Evolutionary conservation across 2,113 vertebrate genomes (phyloP), one percentile per base, ranked within the genome.

Genomic region (Epinephelus moara): DNA sequence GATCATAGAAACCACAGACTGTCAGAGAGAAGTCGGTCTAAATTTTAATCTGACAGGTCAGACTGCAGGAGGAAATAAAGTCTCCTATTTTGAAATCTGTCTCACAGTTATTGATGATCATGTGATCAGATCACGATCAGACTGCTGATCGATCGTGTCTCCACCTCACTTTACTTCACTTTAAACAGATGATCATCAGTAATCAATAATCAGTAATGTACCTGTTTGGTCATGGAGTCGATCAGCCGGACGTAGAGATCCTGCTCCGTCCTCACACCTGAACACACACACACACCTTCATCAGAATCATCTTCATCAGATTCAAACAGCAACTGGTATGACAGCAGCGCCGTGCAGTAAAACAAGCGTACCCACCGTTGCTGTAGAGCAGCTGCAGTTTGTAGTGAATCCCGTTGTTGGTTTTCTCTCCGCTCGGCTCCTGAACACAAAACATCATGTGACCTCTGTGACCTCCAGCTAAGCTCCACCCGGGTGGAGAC

Each of bases 391-490:
- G 91, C 84, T 93, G 92, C 18, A 93, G 89, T 33, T 88, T 92
- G 67, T 94, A 94, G 4, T 94, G 93, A 19, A 94, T 94, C 61
- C 93, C 93, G 18, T 94, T 94, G 89, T 94, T 94, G 64, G 91
- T 94, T 37, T 93, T 93, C 67, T 94, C 93, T 30, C 89, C 89
- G 0, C 56, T 86, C 15, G 91, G 90, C 66, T 94, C 93, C 93
- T 94, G 81, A 55, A 85, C 25, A 76, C 53, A 81, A 13, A 80
- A 50, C 49, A 50, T 9, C n/a, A 25, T 25, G 56, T 27, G 56
- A 59, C 23, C 23, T 57, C 12, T 60, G 57, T 60, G 57, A 61
- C 42, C 42, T 45, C 10, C 42, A 45, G 42, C 42, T 45, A 9
- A 45, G 42, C 42, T 18, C 33, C 37, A 23, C 37, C 61, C 10